Percentiles rank a stretch among this genome's conserved stretches.
These are phyloP conservation scores for Arctocebus calabarensis DNA, from an alignment of 2,797 vertebrate species.

Conservation along the genomic window DNA sequence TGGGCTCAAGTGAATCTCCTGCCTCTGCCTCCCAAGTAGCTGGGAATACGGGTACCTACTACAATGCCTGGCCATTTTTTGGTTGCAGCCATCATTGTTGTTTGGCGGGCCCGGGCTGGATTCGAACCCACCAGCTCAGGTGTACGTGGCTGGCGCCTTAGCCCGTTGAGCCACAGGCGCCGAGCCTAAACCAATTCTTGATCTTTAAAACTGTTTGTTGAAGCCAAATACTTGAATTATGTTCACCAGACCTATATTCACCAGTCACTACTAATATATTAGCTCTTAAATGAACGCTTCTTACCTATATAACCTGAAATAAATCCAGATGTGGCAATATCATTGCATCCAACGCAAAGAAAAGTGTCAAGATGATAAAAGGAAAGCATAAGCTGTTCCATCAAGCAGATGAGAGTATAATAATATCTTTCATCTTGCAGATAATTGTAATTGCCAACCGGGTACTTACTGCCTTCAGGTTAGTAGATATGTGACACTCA, in stretches of 20 bases:
- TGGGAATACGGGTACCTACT: too few species aligned
- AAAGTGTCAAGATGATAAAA: conserved; percentile 16
- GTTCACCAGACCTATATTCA: not conserved
- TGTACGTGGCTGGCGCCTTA: too few species aligned
- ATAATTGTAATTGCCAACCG: conserved; percentile 67
- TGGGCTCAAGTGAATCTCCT: too few species aligned
- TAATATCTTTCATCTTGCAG: not conserved
- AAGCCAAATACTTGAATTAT: not conserved
- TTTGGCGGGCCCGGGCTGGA: too few species aligned
- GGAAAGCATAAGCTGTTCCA: not conserved
- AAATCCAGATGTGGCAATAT: not conserved
- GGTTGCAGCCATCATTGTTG: too few species aligned
- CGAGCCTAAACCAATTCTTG: not conserved
- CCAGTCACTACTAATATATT: not conserved
- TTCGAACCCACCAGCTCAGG: too few species aligned
- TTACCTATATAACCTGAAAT: not conserved
- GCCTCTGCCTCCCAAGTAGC: too few species aligned
- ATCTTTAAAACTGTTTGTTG: not conserved
- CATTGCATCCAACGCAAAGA: not conserved
- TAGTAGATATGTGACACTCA: conserved; percentile 58
- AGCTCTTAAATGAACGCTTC: not conserved
- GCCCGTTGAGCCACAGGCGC: too few species aligned
- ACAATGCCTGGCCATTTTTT: too few species aligned
- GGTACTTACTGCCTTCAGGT: conserved; percentile 69
- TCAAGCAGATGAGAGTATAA: not conserved